phyloP scores from a whole-genome alignment of 2,888 invertebrate genomes.

The Lasioglossum leucozonium region DNA sequence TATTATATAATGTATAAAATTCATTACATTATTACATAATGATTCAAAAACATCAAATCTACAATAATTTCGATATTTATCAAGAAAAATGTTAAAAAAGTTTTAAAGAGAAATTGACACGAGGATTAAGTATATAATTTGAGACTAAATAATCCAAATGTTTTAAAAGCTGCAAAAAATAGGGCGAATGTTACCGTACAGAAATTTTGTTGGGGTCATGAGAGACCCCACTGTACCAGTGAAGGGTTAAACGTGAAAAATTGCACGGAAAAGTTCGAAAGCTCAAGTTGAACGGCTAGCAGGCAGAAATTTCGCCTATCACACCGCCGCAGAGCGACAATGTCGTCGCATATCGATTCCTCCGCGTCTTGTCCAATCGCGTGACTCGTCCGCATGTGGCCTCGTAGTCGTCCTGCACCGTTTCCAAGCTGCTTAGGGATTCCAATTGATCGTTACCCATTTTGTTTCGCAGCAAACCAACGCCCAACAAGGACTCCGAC shows the following conservation, averaged over 20 bases:
- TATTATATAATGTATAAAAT: no score
- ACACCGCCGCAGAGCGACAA: background rate
- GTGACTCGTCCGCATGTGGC: constrained; percentile 22
- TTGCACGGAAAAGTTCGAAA: background rate
- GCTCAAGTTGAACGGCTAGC: background rate
- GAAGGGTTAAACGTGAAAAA: no score
- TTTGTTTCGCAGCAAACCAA: constrained; percentile 78
- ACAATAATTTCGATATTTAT: no score
- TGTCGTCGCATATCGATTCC: constrained; percentile 17
- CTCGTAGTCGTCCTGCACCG: constrained; percentile 9
- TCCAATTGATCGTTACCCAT: constrained; percentile 20
- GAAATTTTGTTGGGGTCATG: no score
- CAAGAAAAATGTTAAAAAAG: no score
- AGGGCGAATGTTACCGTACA: background rate
- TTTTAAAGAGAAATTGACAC: no score
- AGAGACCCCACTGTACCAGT: no score
- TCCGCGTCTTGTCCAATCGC: constrained; percentile 10
- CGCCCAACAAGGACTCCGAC: constrained; percentile 83
- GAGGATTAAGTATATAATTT: background rate
- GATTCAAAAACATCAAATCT: no score
- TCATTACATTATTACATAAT: no score
- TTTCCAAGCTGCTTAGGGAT: background rate
- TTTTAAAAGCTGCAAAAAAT: background rate
- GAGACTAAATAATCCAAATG: background rate
- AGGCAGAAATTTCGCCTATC: constrained; percentile 6